A percentile compares a stretch with the other conserved stretches of the same genome.
These are phyloP conservation scores for Lampris incognitus DNA, from an alignment of 2,113 vertebrate genomes.

Conservation along the genomic window DNA sequence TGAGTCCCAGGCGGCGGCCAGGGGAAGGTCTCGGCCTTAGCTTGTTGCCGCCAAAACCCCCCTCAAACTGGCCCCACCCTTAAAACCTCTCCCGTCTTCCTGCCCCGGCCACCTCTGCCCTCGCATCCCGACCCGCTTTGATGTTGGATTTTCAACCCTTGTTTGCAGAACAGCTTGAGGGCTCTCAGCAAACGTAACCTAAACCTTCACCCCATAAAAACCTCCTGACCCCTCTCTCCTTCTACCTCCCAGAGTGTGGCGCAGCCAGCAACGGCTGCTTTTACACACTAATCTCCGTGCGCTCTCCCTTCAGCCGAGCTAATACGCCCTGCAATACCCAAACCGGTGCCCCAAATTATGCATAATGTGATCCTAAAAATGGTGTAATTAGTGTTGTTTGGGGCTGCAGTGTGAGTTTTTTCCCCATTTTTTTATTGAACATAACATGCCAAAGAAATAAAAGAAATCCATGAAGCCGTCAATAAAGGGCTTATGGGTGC, in stretches of 20 bases:
- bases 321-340: conserved; percentile 47
- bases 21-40: conserved; percentile 31
- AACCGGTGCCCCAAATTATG: conserved; percentile 38
- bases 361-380: conserved; percentile 64
- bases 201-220: conserved; percentile 68
- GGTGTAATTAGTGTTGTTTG: conserved; percentile 45
- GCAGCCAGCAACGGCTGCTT: conserved; percentile 30
- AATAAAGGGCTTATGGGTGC: not conserved
- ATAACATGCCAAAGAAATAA: not conserved
- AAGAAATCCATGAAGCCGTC: not conserved
- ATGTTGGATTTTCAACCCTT: conserved; percentile 75
- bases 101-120: conserved; percentile 28
- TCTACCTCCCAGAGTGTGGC: conserved; percentile 56
- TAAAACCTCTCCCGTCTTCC: not conserved
- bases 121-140: conserved; percentile 54
- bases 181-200: conserved; percentile 68
- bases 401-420: conserved; percentile 10
- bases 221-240: conserved; percentile 48
- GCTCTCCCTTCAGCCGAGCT: conserved; percentile 61
- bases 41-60: conserved; percentile 56
- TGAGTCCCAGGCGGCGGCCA: not conserved
- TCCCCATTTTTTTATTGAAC: not conserved
- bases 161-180: conserved; percentile 76
- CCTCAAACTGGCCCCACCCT: conserved; percentile 19
- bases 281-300: conserved; percentile 36